phyloP scores from a whole-genome alignment of 2,113 vertebrate species.

The Martes martes region DNA sequence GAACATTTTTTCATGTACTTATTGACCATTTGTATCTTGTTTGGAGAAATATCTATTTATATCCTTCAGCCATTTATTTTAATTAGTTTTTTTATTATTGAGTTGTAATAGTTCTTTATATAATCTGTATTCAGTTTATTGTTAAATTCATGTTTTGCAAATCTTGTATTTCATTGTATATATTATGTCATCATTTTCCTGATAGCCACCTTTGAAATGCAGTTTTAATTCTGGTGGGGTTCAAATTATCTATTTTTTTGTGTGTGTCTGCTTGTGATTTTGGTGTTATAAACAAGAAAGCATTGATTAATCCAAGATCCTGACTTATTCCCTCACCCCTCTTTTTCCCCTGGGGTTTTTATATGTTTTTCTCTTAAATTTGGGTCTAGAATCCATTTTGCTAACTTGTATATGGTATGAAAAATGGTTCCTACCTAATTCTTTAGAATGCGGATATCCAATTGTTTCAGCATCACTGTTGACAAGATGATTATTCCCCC shows the following conservation, averaged over 20 bases:
- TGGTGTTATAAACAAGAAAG: background rate
- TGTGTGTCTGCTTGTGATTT: background rate
- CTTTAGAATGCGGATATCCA: background rate
- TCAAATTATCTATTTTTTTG: background rate
- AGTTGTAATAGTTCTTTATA: background rate
- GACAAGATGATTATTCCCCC: background rate
- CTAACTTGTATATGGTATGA: background rate
- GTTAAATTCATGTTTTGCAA: background rate
- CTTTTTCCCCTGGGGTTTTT: background rate
- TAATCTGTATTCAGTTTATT: background rate
- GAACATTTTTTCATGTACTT: background rate
- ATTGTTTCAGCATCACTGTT: background rate
- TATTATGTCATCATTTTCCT: background rate
- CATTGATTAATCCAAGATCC: background rate
- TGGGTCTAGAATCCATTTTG: background rate
- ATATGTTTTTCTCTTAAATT: background rate
- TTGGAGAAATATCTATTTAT: background rate
- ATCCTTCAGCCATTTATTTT: background rate
- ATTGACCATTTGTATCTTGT: background rate
- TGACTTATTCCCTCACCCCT: background rate
- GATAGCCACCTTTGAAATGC: background rate
- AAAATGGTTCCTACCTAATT: background rate
- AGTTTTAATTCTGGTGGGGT: background rate
- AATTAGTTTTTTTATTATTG: background rate
- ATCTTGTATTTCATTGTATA: background rate